Base-by-base conservation (phyloP, 2,113 vertebrate genomes). In the Rhinogobius similis region DNA sequence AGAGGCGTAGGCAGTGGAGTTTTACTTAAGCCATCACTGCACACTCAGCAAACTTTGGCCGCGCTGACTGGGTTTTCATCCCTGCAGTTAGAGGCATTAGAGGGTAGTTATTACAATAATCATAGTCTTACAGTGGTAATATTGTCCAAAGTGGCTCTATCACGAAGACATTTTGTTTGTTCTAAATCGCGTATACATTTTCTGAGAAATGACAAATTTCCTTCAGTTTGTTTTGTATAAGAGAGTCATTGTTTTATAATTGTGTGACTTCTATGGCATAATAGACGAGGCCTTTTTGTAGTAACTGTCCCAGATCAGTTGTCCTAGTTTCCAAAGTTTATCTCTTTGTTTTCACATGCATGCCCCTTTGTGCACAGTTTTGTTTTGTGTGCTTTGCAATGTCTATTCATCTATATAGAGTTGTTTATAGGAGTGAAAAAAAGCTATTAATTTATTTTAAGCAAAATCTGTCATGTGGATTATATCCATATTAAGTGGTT, bases 281-380 rank as follows among this genome's bases (percentile, higher is more conserved):
- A 72, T 43, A 75, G 23, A 86, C 61, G 48, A 79, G 76, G 56
- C 79, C 41, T 12, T 18, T 27, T 58, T 36, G 64, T 77, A 69
- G 82, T 83, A 73, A 58, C 73, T 82, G 73, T 21, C 82, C 85
- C 59, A 83, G 81, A 89, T 83, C 73, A 10, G 2, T 59, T 67
- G 36, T 36, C 78, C 82, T 39, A 78, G 64, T 86, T 87, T 77
- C 65, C 65, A 52, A 63, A 75, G 32, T 61, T 41, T 14, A 23
- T 11, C 69, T 24, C 50, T 82, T 78, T 76, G 74, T 75, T 50
- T 63, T 66, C 72, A 56, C 65, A 48, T 50, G 10, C 63, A 61
- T 53, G 41, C 12, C 27, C 68, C 50, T 72, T 32, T 27, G 61
- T 58, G n/a, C 48, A 55, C 2, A 0, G n/a, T 50, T 55, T 71